Evolutionary conservation across 1,140 invertebrate species (phyloP).

Genomic region (Eueides isabella): DNA sequence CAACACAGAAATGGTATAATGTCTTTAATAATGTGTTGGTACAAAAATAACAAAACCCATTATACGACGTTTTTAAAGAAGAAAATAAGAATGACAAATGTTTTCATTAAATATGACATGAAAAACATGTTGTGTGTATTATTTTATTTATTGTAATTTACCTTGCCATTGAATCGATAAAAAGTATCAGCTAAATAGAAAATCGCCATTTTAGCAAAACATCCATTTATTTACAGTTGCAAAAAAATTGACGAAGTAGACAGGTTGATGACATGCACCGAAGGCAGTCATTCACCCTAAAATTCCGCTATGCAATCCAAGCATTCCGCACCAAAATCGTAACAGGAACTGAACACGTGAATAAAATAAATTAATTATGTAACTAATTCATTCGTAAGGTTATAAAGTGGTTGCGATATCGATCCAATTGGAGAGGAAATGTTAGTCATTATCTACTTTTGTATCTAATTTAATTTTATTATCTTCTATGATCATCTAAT

Average conservation of each 20-base stretch:
- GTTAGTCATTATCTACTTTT: conserved; percentile 39
- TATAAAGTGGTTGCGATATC: conserved; percentile 36
- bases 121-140: background rate
- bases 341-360: conserved; percentile 49
- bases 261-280: conserved; percentile 24
- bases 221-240: conserved; percentile 16
- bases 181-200: background rate
- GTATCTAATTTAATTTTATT: conserved; percentile 37
- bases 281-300: conserved; percentile 38
- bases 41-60: no score
- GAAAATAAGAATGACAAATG: background rate
- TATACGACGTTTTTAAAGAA: no score
- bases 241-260: conserved; percentile 14
- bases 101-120: background rate
- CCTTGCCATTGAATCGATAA: background rate
- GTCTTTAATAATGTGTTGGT: no score
- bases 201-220: conserved; percentile 9
- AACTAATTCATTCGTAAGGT: conserved; percentile 46
- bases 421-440: conserved; percentile 28
- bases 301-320: conserved; percentile 45
- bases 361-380: conserved; percentile 46
- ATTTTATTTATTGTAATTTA: background rate
- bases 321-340: conserved; percentile 46
- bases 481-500: background rate
- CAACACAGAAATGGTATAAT: no score